phyloP scores from a whole-genome alignment of 2,797 vertebrate species.

The Gila robusta region DNA sequence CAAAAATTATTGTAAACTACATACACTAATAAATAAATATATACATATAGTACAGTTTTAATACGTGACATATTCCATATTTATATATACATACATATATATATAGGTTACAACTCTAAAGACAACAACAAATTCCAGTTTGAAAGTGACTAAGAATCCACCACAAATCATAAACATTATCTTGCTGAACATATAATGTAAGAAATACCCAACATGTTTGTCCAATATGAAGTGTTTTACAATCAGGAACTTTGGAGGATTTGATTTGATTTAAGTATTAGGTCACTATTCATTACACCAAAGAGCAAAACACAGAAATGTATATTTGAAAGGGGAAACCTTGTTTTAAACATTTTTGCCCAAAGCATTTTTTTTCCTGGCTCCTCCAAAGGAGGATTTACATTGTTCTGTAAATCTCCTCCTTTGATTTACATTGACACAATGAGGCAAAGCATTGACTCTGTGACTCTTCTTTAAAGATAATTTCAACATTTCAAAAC shows the following conservation, averaged over 20 bases:
- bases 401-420: too few species aligned
- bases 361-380: not conserved
- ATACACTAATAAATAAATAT: slow-evolving; percentile 51
- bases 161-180: not conserved
- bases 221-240: not conserved
- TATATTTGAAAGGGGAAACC: not conserved
- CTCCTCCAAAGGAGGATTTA: not conserved
- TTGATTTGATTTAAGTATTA: not conserved
- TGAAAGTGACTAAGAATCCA: not conserved
- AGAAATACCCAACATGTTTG: not conserved
- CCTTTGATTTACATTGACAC: slow-evolving; percentile 5
- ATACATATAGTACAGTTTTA: slow-evolving; percentile 61
- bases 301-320: not conserved
- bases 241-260: not conserved
- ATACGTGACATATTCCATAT: slow-evolving; percentile 78
- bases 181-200: not conserved
- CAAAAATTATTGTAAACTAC: slow-evolving; percentile 40
- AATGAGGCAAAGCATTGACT: not conserved
- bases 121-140: slow-evolving; percentile 12
- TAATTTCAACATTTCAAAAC: not conserved
- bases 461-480: not conserved
- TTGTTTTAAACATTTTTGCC: not conserved
- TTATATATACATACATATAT: not conserved
- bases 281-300: not conserved
- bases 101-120: not conserved